Evolutionary conservation across 1,140 invertebrate species (phyloP).

Genomic region (Zaprionus vittiger): DNA sequence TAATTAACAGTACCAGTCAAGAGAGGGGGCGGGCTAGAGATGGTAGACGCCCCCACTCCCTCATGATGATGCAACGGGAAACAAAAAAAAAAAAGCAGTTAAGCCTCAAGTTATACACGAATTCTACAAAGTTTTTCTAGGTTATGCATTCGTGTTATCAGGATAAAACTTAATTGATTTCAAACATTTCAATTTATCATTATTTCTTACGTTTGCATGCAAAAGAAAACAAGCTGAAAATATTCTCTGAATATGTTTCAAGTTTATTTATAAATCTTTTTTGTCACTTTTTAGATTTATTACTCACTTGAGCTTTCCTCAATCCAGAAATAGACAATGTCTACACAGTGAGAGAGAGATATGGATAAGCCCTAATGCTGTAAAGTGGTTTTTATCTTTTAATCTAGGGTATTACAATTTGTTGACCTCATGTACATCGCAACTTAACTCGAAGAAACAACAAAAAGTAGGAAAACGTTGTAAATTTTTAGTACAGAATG

Average conservation of each 20-base stretch:
- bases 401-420: slow-evolving; percentile 46
- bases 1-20: slow-evolving; percentile 12
- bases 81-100: slow-evolving; percentile 10
- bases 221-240: slow-evolving; percentile 7
- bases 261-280: slow-evolving; percentile 34
- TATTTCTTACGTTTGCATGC: not conserved
- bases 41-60: not conserved
- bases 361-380: slow-evolving; percentile 20
- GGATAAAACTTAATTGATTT: not conserved
- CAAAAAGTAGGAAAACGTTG: slow-evolving; percentile 45
- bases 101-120: not conserved
- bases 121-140: slow-evolving; percentile 12
- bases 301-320: slow-evolving; percentile 12
- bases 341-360: slow-evolving; percentile 4
- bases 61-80: slow-evolving; percentile 48
- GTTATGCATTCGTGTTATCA: slow-evolving; percentile 20
- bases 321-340: slow-evolving; percentile 33
- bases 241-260: not conserved
- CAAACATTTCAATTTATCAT: not conserved
- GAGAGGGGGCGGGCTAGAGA: not conserved
- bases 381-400: slow-evolving; percentile 36
- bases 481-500: slow-evolving; percentile 44
- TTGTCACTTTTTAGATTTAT: slow-evolving; percentile 15
- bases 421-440: slow-evolving; percentile 58
- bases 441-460: slow-evolving; percentile 32